phyloP scores from a whole-genome alignment of 37 sponge, comb jelly and placozoan genomes.

The Haliclona indistincta region DNA sequence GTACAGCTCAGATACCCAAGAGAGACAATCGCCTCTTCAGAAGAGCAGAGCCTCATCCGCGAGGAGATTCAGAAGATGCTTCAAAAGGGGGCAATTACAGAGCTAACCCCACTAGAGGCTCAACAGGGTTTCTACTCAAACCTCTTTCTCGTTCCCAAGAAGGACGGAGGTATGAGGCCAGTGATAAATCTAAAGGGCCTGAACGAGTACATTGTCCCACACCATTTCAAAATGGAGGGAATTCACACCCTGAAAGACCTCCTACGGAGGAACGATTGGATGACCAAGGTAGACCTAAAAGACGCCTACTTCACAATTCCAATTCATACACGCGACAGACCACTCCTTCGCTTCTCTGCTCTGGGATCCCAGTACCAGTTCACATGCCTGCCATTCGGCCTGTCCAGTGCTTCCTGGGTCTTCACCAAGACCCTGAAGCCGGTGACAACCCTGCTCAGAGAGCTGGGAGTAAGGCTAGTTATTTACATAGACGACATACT shows the following conservation, averaged over 20 bases:
- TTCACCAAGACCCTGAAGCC: slow-evolving; percentile 42
- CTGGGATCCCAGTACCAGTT: slow-evolving; percentile 9
- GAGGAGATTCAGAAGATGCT: background rate
- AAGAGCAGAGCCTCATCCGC: too few relatives aligned
- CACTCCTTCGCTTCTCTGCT: background rate
- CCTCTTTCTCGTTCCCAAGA: slow-evolving; percentile 40
- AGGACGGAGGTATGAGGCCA: slow-evolving; percentile 16
- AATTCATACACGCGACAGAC: background rate
- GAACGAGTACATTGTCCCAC: background rate
- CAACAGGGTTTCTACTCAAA: slow-evolving; percentile 19
- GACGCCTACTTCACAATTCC: slow-evolving; percentile 37
- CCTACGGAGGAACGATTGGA: slow-evolving; percentile 3
- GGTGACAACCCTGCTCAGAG: background rate
- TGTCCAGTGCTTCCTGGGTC: slow-evolving; percentile 26
- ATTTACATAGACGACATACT: slow-evolving; percentile 40
- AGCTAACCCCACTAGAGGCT: background rate
- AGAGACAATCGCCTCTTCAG: too few relatives aligned
- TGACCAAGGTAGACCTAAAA: slow-evolving; percentile 31
- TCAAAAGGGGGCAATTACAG: background rate
- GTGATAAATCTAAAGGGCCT: slow-evolving; percentile 9
- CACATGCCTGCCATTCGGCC: slow-evolving; percentile 48
- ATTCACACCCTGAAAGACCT: slow-evolving; percentile 21
- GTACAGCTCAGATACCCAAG: background rate
- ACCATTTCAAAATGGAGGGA: slow-evolving; percentile 46
- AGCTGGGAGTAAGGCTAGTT: slow-evolving; percentile 3